These are phyloP conservation scores for Drosophila bipectinata DNA, from an alignment of 1,140 invertebrate genomes.

Conservation along the genomic window DNA sequence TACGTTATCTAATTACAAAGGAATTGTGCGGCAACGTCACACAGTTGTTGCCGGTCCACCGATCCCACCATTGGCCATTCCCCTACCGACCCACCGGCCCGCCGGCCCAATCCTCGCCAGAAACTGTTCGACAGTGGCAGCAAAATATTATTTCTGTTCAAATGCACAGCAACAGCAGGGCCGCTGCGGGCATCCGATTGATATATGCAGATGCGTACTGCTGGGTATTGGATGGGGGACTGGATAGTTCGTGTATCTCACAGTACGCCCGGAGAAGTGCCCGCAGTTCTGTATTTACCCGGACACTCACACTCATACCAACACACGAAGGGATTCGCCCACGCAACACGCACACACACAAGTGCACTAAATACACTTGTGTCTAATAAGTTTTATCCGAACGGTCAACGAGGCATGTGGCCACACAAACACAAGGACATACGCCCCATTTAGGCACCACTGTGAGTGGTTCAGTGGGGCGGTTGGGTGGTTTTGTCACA, in stretches of 20 bases:
- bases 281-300: conserved; percentile 65
- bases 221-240: not conserved
- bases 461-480: not conserved
- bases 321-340: not conserved
- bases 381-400: conserved; percentile 80
- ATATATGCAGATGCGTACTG: conserved; percentile 39
- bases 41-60: conserved; percentile 54
- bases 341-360: conserved; percentile 28
- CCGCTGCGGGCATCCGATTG: conserved; percentile 56
- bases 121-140: conserved; percentile 2
- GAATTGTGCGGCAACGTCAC: conserved; percentile 70
- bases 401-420: conserved; percentile 64
- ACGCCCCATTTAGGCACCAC: conserved; percentile 4
- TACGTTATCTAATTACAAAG: conserved; percentile 81
- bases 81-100: not conserved
- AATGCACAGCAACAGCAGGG: conserved; percentile 39
- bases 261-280: conserved; percentile 28
- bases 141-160: conserved; percentile 65
- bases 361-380: conserved; percentile 76
- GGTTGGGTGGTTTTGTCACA: conserved; percentile 16
- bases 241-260: conserved; percentile 20
- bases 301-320: conserved; percentile 24
- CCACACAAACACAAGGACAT: conserved; percentile 39
- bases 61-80: conserved; percentile 16
- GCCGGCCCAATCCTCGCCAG: not conserved